Evolutionary conservation across 2,888 invertebrate genomes (phyloP), one percentile per base, ranked within the genome.

Genomic region (Diplazon laetatorius): DNA sequence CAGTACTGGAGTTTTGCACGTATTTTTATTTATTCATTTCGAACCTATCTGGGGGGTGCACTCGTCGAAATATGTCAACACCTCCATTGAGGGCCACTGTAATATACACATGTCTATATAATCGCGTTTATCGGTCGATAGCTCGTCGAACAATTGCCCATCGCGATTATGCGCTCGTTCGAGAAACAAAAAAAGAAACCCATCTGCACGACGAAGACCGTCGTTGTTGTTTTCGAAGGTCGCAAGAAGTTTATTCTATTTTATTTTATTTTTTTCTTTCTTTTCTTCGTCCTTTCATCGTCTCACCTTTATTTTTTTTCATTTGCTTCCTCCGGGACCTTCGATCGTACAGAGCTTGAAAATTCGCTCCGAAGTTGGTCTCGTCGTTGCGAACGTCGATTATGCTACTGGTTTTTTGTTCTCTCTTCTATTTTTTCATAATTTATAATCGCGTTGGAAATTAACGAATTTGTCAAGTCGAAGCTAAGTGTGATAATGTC

Each of bases 401-500:
- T 35, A 42, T 16, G n/a, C 22, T 50, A 52, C 20, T 62, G 16
- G 14, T 20, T n/a, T 8, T 57, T 18, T 46, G 2, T 60, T 30
- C n/a, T n/a, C n/a, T n/a, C 22, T 50, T 37, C 20, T 62, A 12
- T 10, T 20, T n/a, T 8, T 57, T 18, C 30, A 2, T 60, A 20
- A 25, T 35, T 25, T 50, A 30, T 9, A 16, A 66, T 62, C 46
- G 65, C 46, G 60, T 60, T 72, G 39, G 30, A 57, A 39, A 39
- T 44, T 14, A 37, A 25, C 59, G 25, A 42, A 37, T 55, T 20
- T 25, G 9, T n/a, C n/a, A 39, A 70, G 52, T 42, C 60, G 46
- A 60, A 44, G 75, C 44, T 14, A 69, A 62, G 60, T 60, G 60
- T 60, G 62, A 75, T 62, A 16, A 37, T 52, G 69, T 62, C 44